These are phyloP conservation scores for Muschampia plurimacula DNA, from an alignment of 2,888 invertebrate genomes.

Conservation along the genomic window DNA sequence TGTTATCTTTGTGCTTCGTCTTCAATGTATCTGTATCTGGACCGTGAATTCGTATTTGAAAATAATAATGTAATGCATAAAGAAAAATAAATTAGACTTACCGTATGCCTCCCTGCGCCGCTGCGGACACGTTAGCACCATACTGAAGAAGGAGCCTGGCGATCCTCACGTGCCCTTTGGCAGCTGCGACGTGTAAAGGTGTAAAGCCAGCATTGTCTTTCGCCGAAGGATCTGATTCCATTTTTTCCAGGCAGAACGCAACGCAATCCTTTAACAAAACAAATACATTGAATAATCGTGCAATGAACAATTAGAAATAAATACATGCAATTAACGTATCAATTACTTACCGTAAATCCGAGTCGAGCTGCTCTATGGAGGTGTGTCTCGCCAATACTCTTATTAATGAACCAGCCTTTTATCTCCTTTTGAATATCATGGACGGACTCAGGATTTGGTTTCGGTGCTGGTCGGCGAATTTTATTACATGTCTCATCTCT, in stretches of 20 bases:
- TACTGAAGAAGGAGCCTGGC: constrained; percentile 93
- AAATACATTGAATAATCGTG: background rate
- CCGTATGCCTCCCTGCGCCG: constrained; percentile 96
- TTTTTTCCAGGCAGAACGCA: constrained; percentile 94
- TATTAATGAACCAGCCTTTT: constrained; percentile 96
- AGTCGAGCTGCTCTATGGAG: constrained; percentile 96
- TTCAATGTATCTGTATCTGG: background rate
- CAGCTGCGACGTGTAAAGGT: constrained; percentile 96
- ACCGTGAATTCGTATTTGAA: background rate
- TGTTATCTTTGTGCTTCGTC: too few relatives aligned
- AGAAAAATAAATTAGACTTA: constrained; percentile 53
- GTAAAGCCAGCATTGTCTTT: constrained; percentile 97
- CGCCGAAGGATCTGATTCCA: constrained; percentile 93
- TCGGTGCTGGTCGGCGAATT: constrained; percentile 77
- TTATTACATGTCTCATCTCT: constrained; percentile 82
- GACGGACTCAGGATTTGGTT: constrained; percentile 87
- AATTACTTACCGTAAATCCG: constrained; percentile 91
- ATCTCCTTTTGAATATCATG: constrained; percentile 94
- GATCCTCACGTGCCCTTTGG: constrained; percentile 94
- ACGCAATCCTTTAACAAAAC: constrained; percentile 90
- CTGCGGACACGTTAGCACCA: constrained; percentile 96
- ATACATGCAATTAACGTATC: background rate
- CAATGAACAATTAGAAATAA: background rate
- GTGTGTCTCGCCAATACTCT: constrained; percentile 97
- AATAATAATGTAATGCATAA: background rate